Evolutionary conservation across 1,140 invertebrate genomes (phyloP).

Genomic region (Leptinotarsa texana): DNA sequence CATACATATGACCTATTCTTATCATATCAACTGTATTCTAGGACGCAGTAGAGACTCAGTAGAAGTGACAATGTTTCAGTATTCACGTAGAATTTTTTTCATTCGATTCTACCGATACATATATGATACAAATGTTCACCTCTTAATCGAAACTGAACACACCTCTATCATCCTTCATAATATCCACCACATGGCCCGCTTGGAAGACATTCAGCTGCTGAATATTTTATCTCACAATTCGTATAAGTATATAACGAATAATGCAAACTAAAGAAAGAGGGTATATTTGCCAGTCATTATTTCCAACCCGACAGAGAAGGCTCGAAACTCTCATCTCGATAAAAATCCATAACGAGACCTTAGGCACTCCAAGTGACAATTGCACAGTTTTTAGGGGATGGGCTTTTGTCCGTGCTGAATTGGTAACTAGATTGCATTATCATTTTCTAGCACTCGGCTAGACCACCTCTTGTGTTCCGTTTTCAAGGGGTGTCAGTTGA

Average conservation of each 20-base stretch:
- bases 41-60: too few species aligned
- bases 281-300: slow-evolving; percentile 8
- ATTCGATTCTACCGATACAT: too few species aligned
- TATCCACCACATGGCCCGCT: background rate
- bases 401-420: background rate
- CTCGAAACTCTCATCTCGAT: slow-evolving; percentile 2
- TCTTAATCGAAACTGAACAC: too few species aligned
- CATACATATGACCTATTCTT: too few species aligned
- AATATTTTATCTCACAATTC: background rate
- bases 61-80: too few species aligned
- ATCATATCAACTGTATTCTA: too few species aligned
- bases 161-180: too few species aligned
- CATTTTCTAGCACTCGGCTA: background rate
- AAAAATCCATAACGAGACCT: background rate
- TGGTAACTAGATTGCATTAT: background rate
- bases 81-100: too few species aligned
- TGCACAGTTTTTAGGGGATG: background rate
- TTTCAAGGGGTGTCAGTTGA: background rate
- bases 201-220: background rate
- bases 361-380: background rate
- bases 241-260: slow-evolving; percentile 6
- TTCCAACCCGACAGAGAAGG: background rate
- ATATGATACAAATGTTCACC: too few species aligned
- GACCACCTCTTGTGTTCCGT: background rate
- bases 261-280: background rate